These are phyloP conservation scores for Sparus aurata DNA, from an alignment of 2,797 vertebrate species.

Conservation along the genomic window DNA sequence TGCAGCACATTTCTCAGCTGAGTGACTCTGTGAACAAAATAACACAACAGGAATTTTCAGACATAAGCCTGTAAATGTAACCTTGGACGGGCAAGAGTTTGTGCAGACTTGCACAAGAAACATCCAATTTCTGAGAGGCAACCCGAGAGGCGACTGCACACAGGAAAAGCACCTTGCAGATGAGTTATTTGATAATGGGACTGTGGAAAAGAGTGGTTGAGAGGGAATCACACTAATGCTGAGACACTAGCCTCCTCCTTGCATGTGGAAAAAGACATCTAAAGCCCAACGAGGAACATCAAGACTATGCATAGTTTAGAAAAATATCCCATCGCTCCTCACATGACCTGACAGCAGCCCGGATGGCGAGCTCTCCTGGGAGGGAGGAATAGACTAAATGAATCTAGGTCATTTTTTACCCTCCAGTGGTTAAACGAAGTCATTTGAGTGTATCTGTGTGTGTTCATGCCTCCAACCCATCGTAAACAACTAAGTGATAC, in stretches of 20 bases:
- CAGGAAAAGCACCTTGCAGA: conserved; percentile 5
- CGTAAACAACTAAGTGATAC: conserved; percentile 42
- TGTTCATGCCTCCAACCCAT: conserved; percentile 55
- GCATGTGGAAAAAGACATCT: conserved; percentile 24
- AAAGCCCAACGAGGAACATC: conserved; percentile 30
- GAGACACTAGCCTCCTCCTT: conserved; percentile 11
- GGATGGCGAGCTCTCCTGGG: conserved; percentile 34
- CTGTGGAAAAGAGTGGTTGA: conserved; percentile 11
- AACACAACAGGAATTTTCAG: conserved; percentile 45
- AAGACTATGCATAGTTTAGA: conserved; percentile 21
- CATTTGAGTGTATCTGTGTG: conserved; percentile 44
- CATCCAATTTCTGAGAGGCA: not conserved
- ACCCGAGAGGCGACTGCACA: not conserved
- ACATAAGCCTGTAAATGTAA: conserved; percentile 18
- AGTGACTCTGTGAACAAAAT: conserved; percentile 57
- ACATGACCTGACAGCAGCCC: conserved; percentile 70
- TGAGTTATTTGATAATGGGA: conserved; percentile 14
- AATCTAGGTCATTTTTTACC: conserved; percentile 82
- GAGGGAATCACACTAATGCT: conserved; percentile 9
- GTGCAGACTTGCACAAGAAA: conserved; percentile 13
- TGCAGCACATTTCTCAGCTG: conserved; percentile 49
- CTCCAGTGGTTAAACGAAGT: conserved; percentile 74
- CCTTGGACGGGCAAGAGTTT: conserved; percentile 24
- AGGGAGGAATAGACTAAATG: conserved; percentile 39
- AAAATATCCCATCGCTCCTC: conserved; percentile 58